phyloP scores from a whole-genome alignment of 2,797 vertebrate genomes.

The Megaceryle alcyon region DNA sequence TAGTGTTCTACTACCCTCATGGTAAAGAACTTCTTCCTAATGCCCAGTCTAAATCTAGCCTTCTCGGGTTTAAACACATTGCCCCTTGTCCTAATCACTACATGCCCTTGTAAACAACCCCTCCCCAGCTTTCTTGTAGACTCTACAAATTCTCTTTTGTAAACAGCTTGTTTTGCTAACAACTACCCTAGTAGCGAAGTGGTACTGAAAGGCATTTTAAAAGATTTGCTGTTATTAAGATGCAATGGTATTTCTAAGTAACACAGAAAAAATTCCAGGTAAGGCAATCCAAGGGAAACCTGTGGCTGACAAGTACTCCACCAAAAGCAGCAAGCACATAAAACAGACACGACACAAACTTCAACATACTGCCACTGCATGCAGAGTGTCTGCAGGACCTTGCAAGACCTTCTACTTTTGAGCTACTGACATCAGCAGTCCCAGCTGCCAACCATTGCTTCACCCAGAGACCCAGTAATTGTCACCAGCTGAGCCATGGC shows the following conservation, averaged over 20 bases:
- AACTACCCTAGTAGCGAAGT: background rate
- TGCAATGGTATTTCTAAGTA: background rate
- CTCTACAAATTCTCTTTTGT: too few relatives aligned
- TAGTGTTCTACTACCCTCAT: too few relatives aligned
- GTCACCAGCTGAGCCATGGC: background rate
- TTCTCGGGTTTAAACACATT: too few relatives aligned
- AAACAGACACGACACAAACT: background rate
- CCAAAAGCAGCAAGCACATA: rapidly evolving
- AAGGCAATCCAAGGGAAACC: background rate
- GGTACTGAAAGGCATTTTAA: background rate
- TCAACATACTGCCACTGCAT: rapidly evolving
- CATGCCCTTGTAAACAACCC: too few relatives aligned
- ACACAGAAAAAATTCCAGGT: background rate
- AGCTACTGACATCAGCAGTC: background rate
- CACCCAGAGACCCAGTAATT: background rate
- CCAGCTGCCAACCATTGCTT: background rate
- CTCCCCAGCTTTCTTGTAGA: too few relatives aligned
- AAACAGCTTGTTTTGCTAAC: background rate
- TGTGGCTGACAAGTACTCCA: background rate
- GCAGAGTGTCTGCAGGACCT: background rate
- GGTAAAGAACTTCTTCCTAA: too few relatives aligned
- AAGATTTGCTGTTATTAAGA: background rate
- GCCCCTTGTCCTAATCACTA: too few relatives aligned
- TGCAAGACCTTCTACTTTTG: background rate
- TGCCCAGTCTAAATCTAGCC: too few relatives aligned